Evolutionary conservation across 1,140 invertebrate species (phyloP), one percentile per base, ranked within the genome.

Genomic region (Maniola jurtina): DNA sequence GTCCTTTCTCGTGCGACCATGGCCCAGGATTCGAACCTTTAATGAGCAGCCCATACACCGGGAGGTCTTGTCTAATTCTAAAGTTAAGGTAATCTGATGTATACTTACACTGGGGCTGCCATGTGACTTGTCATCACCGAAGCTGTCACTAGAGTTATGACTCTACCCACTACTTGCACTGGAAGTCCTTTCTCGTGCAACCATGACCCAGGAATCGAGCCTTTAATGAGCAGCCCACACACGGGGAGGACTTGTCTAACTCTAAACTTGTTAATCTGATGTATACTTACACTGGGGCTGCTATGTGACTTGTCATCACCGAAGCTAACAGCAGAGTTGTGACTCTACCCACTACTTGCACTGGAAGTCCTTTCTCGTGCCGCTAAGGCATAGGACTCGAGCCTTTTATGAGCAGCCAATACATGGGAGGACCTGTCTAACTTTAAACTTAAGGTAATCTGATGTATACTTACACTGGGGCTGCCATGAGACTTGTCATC

Each of bases 221-320:
- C 94, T 87, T 76, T 94, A 94, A 80, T 95, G 94, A 2, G 94
- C 93, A 50, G 94, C 92, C 94, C 94, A 95, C 71, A 93, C 94
- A 66, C 93, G 92, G 25, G 94, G 93, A 16, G 94, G 94, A 67
- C 94, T 93, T 25, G 25, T 2, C 25, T 62, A 94, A 83, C 57
- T 25, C 25, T 25, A 25, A 25, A 25, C 25, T 25, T 25, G 25
- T 25, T n/a, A n/a, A n/a, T 25, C 25, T 25, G 25, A 4, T 11
- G 38, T 36, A 66, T 69, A 90, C 87, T 25, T 88, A 91, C 83
- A 80, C 88, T 82, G 56, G 79, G 75, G 77, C 91, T 83, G 76
- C 86, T 72, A 83, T 92, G 80, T 63, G 90, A 86, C 70, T 92
- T 88, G 83, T 89, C 91, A 75, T 92, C 91, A n/a, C 88, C 89